A percentile compares a stretch with the other conserved stretches of the same genome.
Evolutionary conservation across 2,888 invertebrate genomes (phyloP).

Genomic region (Caenorhabditis sp.): DNA sequence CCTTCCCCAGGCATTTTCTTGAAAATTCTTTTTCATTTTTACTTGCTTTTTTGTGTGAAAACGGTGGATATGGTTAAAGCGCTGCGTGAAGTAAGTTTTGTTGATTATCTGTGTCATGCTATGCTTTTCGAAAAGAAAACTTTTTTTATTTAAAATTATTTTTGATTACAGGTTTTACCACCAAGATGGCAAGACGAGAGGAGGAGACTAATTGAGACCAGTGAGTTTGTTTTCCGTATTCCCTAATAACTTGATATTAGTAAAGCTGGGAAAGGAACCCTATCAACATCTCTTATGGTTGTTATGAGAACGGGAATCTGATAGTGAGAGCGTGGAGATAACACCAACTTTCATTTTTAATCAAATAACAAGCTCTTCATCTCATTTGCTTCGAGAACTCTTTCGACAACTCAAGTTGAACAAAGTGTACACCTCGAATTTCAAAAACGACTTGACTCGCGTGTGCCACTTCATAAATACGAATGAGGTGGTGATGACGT

Average conservation of each 20-base stretch:
- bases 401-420: not conserved
- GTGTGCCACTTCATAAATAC: conserved; percentile 45
- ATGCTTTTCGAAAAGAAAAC: too few relatives aligned
- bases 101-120: not conserved
- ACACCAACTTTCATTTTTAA: not conserved
- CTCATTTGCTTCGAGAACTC: not conserved
- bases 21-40: conserved; percentile 11
- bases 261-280: conserved; percentile 20
- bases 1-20: conserved; percentile 22
- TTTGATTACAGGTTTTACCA: conserved; percentile 44
- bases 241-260: conserved; percentile 8
- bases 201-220: conserved; percentile 40
- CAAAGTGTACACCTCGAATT: conserved; percentile 25
- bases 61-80: conserved; percentile 32
- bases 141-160: conserved; percentile 17
- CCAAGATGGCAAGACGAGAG: conserved; percentile 43
- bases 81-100: conserved; percentile 36
- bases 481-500: conserved; percentile 52
- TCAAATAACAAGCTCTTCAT: conserved; percentile 7
- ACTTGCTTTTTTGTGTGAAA: conserved; percentile 16
- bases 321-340: conserved; percentile 1
- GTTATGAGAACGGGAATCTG: conserved; percentile 6
- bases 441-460: not conserved
- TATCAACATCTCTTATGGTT: conserved; percentile 13
- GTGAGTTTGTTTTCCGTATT: conserved; percentile 25